Percentiles rank a stretch among this genome's conserved stretches.
phyloP scores from a whole-genome alignment of 2,113 vertebrate genomes.

The Carettochelys insculpta region DNA sequence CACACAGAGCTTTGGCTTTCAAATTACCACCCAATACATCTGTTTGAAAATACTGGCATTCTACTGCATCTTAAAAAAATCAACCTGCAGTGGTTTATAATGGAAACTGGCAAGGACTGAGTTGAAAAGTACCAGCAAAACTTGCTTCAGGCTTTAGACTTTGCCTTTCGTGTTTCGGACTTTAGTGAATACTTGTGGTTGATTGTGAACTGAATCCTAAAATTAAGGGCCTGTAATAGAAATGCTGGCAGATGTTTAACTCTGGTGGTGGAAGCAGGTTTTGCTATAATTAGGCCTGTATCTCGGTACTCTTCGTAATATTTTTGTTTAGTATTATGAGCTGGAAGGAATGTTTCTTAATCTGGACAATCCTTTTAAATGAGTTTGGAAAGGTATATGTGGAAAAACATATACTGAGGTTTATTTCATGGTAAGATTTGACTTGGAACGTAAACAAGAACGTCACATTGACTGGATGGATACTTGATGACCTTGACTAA shows the following conservation, averaged over 20 bases:
- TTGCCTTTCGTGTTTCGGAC: not conserved
- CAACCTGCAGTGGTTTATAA: not conserved
- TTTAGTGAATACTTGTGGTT: not conserved
- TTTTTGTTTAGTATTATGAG: not conserved
- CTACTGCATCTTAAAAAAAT: not conserved
- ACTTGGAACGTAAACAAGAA: not conserved
- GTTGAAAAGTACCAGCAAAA: not conserved
- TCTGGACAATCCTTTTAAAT: constrained; percentile 44
- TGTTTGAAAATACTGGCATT: not conserved
- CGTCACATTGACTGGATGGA: not conserved
- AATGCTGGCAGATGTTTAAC: constrained; percentile 21
- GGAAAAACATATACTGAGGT: constrained; percentile 21
- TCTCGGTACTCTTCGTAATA: constrained; percentile 34
- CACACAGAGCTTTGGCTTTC: not conserved
- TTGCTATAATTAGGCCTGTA: constrained; percentile 50
- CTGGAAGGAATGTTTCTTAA: constrained; percentile 54
- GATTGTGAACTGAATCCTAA: constrained; percentile 25
- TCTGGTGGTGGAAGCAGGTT: not conserved
- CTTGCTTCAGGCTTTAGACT: not conserved
- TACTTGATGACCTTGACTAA: constrained; percentile 45
- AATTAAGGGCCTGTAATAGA: constrained; percentile 46
- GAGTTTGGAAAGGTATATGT: not conserved
- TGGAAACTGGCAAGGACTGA: not conserved
- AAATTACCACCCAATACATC: not conserved
- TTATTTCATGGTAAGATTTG: constrained; percentile 35